These are phyloP conservation scores for Mizuhopecten yessoensis DNA, from an alignment of 1,140 invertebrate genomes.

Conservation along the genomic window DNA sequence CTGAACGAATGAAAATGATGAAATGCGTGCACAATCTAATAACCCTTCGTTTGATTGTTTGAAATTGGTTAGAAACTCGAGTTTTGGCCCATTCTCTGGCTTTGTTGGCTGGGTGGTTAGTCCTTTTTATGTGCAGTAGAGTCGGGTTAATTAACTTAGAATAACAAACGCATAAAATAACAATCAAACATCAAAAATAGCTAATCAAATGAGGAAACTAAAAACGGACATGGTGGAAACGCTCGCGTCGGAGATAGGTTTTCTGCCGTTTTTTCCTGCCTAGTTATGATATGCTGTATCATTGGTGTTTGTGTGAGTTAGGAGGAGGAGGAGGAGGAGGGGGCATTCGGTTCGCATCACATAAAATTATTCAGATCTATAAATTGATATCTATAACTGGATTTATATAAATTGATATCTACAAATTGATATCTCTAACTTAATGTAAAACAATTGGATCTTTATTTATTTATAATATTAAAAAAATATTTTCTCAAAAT, in stretches of 20 bases:
- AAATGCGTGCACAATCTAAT: conserved; percentile 39
- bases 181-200: conserved; percentile 16
- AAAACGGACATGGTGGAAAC: conserved; percentile 15
- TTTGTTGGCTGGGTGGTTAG: not conserved
- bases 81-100: conserved; percentile 14
- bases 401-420: too few species aligned
- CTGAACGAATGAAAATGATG: conserved; percentile 19
- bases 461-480: not conserved
- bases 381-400: conserved; percentile 23
- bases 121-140: conserved; percentile 16
- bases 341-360: not conserved
- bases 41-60: conserved; percentile 24
- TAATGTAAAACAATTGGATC: not conserved
- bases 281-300: too few species aligned
- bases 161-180: conserved; percentile 39
- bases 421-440: not conserved
- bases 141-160: conserved; percentile 27
- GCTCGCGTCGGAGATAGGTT: not conserved
- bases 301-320: too few species aligned
- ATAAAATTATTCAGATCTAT: not conserved
- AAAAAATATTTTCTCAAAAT: not conserved
- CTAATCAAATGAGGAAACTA: conserved; percentile 23
- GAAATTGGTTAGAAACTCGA: not conserved
- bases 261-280: not conserved
- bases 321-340: too few species aligned